Percentiles rank a stretch among this genome's conserved stretches.
Evolutionary conservation across 2,113 vertebrate species (phyloP).

Genomic region (Ivindomyrus marchei): DNA sequence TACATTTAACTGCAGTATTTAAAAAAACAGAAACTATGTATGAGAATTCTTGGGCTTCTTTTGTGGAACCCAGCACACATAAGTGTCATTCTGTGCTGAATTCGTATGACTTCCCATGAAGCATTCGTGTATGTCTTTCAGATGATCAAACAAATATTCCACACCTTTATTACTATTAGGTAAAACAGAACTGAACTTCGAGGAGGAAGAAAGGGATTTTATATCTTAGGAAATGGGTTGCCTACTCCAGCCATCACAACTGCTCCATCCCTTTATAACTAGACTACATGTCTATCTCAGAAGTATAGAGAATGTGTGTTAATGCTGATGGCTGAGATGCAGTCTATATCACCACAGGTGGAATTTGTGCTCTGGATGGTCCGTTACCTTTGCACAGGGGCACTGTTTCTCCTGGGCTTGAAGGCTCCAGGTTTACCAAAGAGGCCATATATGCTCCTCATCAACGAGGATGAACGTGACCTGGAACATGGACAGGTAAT

Average conservation of each 20-base stretch:
- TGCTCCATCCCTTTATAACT: not conserved
- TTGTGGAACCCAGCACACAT: not conserved
- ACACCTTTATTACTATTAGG: not conserved
- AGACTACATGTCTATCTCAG: not conserved
- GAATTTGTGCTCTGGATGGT: slow-evolving; percentile 76
- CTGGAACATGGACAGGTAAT: slow-evolving; percentile 72
- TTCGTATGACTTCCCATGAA: not conserved
- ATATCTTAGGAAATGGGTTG: not conserved
- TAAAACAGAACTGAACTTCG: not conserved
- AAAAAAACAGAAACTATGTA: not conserved
- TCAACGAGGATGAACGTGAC: slow-evolving; percentile 84
- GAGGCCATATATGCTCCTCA: slow-evolving; percentile 74
- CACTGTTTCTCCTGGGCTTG: slow-evolving; percentile 79
- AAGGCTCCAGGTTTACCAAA: slow-evolving; percentile 80
- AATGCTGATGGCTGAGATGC: not conserved
- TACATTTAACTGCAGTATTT: not conserved
- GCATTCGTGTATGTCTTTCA: not conserved
- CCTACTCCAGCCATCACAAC: not conserved
- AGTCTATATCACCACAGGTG: slow-evolving; percentile 53
- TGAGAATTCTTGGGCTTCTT: not conserved
- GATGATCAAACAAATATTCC: not conserved
- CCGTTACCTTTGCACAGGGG: slow-evolving; percentile 68
- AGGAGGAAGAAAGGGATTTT: not conserved
- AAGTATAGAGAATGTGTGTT: not conserved
- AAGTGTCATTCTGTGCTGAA: not conserved